Evolutionary conservation across 2,113 vertebrate species (phyloP), one percentile per base, ranked within the genome.

Genomic region (Oophaga pumilio): DNA sequence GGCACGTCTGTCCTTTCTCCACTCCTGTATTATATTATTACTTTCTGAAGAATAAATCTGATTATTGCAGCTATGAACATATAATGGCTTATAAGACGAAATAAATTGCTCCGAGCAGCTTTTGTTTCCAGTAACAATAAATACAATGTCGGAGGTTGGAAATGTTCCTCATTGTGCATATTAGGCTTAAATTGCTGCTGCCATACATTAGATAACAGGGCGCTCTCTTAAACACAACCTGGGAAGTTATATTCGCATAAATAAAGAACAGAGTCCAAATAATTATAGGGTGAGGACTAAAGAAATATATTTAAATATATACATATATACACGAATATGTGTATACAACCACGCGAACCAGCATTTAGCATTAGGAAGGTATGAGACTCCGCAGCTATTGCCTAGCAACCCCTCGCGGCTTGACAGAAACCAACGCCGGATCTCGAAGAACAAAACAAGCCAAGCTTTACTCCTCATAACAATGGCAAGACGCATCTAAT

Each of bases 401-500:
- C 85, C 50, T 68, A 78, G 85, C 85, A 79, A 79, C 76, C 33
- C n/a, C 33, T 62, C n/a, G 59, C 53, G 15, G 24, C 50, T n/a
- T 71, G 64, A 84, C 82, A 84, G 82, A 17, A 84, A 20, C 82
- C 82, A 71, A 71, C 17, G 13, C 11, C 56, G 64, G 43, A 59
- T 73, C 26, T 82, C 14, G 1, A 12, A 66, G 57, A 82, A 82
- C 26, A 49, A 66, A 33, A 43, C n/a, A 60, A 33, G 13, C 57
- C 14, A n/a, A 83, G 59, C 80, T 50, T 22, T 17, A 53, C 52
- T 84, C 24, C 68, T 84, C 82, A 74, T 73, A 50, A 84, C 43
- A 52, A 43, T 71, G 68, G 15, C 82, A 20, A 33, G 68, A 53
- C 82, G 43, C 17, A 84, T 73, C 82, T 84, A 84, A 74, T 71